A percentile compares a stretch with the other conserved stretches of the same genome.
phyloP scores from a whole-genome alignment of 2,113 vertebrate species.

The Dromas ardeola region DNA sequence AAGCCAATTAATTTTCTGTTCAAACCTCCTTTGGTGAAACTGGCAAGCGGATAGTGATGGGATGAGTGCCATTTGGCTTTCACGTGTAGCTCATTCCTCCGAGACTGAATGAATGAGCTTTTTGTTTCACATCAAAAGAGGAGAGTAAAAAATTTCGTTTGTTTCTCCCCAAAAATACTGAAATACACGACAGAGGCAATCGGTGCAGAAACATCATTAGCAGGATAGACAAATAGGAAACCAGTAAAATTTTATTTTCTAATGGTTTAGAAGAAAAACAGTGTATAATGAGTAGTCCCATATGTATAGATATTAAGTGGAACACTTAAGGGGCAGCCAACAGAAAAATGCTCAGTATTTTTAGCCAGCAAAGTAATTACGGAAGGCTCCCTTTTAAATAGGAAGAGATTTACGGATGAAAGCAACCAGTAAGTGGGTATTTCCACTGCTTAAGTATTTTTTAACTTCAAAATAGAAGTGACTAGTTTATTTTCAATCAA shows the following conservation, averaged over 20 bases:
- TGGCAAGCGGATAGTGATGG: constrained; percentile 15
- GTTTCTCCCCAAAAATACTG: neutral
- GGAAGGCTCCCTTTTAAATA: neutral
- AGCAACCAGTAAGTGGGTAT: neutral
- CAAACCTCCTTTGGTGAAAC: constrained; percentile 31
- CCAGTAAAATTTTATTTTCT: neutral
- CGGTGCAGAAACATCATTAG: neutral
- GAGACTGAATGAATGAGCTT: neutral
- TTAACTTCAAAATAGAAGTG: neutral
- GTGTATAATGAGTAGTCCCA: neutral
- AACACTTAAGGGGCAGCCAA: neutral
- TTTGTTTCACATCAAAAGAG: neutral
- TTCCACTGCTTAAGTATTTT: neutral
- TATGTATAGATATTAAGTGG: neutral
- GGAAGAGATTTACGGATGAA: neutral
- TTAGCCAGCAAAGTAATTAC: neutral
- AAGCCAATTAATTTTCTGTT: constrained; percentile 66
- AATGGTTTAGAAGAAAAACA: neutral
- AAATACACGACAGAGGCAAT: neutral
- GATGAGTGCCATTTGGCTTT: neutral
- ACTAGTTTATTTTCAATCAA: neutral
- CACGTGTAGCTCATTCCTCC: neutral
- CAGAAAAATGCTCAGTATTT: neutral
- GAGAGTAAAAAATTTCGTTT: neutral
- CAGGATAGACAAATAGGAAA: neutral